phyloP scores from a whole-genome alignment of 2,888 invertebrate genomes.

The Aphidoletes aphidimyza region DNA sequence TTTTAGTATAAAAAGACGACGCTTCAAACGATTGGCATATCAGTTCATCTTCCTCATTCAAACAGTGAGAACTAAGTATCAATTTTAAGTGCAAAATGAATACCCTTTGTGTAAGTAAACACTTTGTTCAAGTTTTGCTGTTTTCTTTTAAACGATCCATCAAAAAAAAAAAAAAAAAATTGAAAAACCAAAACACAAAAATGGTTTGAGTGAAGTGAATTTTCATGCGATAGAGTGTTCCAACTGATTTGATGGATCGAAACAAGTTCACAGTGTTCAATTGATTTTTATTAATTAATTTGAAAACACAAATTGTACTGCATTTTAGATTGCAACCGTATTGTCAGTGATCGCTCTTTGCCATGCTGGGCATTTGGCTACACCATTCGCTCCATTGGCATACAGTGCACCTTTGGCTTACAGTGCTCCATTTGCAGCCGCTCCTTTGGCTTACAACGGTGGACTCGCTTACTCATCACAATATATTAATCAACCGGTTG shows the following conservation, averaged over 20 bases:
- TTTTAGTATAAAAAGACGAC: conserved; percentile 64
- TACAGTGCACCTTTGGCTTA: conserved; percentile 58
- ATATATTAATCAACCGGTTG: too few relatives aligned
- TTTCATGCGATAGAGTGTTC: neutral
- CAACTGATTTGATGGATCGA: neutral
- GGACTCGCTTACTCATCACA: conserved; percentile 36
- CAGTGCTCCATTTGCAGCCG: conserved; percentile 59
- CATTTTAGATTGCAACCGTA: conserved; percentile 28
- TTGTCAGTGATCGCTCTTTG: conserved; percentile 17
- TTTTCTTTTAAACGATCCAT: neutral
- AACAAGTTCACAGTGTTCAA: neutral
- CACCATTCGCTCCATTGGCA: conserved; percentile 58
- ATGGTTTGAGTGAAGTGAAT: neutral
- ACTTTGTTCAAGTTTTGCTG: neutral
- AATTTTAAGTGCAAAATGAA: conserved; percentile 65
- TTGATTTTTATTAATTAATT: neutral
- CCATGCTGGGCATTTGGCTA: conserved; percentile 17
- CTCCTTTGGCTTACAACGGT: conserved; percentile 58
- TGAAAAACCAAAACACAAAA: neutral
- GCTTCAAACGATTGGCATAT: conserved; percentile 63
- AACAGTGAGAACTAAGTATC: conserved; percentile 63
- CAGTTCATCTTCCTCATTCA: conserved; percentile 67
- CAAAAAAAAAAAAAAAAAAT: neutral
- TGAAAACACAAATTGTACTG: conserved; percentile 50
- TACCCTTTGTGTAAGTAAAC: conserved; percentile 67